Base-by-base conservation (phyloP, 2,888 invertebrate genomes). In the Melanostoma mellinum region DNA sequence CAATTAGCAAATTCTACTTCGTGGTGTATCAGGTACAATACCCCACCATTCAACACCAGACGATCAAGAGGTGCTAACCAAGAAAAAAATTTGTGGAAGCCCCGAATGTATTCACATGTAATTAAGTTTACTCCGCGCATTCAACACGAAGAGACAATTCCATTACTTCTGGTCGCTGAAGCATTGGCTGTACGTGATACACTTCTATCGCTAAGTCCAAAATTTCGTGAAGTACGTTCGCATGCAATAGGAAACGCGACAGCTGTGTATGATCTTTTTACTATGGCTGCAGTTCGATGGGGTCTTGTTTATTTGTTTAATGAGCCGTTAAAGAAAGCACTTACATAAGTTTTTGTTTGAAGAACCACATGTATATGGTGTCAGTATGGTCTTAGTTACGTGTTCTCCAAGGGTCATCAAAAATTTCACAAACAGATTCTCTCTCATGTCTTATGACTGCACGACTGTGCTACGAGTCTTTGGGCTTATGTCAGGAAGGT, bases 301-400 rank as follows among this genome's bases (percentile, higher is more conserved):
- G 96, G 95, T 33, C 96, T 97, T 91, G 95, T 95, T 56, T 93
- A 94, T 78, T 92, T 96, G 52, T 90, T 97, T 71, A 94, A 95
- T 74, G 97, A 97, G 92, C 96, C 96, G 87, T 94, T 98, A 89
- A 99, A 99, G 92, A 94, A 98, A 88, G 97, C 99, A 0, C 95
- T 99, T 94, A n/a, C n/a, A n/a, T n/a, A 99, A 99, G 93, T 99
- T 99, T 92, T 98, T 98, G 33, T 99, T 97, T 91, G 97, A 97
- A 85, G 97, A 98, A 90, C 94, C 95, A 79, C 98, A 99, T 92
- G 94, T 98, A n/a, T n/a, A 48, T 99, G 99, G 99, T 95, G 96
- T 61, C 99, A 99, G 92, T 97, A 98, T 90, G 98, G 97, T 9
- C 93, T 99, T 56, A 95, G 96, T 78, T 96, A 60, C 92, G 94